A percentile compares a stretch with the other conserved stretches of the same genome.
These are phyloP conservation scores for Dinocampus coccinellae DNA, from an alignment of 2,888 invertebrate genomes.

Conservation along the genomic window DNA sequence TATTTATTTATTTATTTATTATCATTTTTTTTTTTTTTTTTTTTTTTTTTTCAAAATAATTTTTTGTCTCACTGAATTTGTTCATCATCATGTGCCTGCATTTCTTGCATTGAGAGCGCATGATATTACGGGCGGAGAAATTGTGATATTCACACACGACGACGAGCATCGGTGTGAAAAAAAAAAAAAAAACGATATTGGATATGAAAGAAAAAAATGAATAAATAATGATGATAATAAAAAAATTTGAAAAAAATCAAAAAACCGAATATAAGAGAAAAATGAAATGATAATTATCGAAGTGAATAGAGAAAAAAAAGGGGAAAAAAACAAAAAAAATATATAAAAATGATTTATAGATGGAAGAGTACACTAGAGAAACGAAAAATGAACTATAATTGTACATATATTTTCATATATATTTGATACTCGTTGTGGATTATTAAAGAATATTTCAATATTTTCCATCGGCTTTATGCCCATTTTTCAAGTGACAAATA, in stretches of 20 bases:
- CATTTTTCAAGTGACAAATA: slow-evolving; percentile 26
- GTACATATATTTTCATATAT: too few species aligned
- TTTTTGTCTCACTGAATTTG: too few species aligned
- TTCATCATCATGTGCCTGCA: slow-evolving; percentile 8
- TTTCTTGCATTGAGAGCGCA: background rate
- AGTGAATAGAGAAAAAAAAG: background rate
- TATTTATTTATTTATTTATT: background rate
- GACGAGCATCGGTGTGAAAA: slow-evolving; percentile 1
- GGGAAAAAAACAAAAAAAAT: slow-evolving; percentile 13
- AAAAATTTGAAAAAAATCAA: slow-evolving; percentile 8
- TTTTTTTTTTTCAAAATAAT: too few species aligned
- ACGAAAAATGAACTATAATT: too few species aligned
- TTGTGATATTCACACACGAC: slow-evolving; percentile 5
- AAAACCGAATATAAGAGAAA: slow-evolving; percentile 10
- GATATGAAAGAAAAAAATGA: background rate
- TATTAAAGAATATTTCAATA: slow-evolving; percentile 16
- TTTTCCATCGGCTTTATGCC: slow-evolving; percentile 23
- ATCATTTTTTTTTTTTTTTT: too few species aligned
- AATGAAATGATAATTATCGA: slow-evolving; percentile 2
- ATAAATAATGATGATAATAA: background rate
- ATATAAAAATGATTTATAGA: too few species aligned
- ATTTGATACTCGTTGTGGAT: slow-evolving; percentile 13
- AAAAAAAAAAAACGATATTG: background rate
- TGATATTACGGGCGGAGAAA: background rate
- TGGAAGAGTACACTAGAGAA: too few species aligned